These are phyloP conservation scores for Neoitamus cyanurus DNA, from an alignment of 2,888 invertebrate genomes.

Conservation along the genomic window DNA sequence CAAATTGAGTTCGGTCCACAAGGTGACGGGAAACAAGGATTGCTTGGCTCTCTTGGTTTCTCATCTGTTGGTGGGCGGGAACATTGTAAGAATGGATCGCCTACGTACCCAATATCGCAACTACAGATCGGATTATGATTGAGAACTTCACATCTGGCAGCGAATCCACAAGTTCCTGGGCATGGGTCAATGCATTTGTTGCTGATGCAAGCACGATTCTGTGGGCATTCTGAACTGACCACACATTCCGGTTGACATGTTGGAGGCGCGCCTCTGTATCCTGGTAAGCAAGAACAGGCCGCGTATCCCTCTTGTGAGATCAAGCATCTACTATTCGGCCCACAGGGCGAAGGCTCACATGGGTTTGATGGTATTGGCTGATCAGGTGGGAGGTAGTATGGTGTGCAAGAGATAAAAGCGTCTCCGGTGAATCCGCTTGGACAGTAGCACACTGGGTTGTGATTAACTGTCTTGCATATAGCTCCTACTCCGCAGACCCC, in stretches of 20 bases:
- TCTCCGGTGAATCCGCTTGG: constrained; percentile 77
- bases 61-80: constrained; percentile 61
- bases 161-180: constrained; percentile 81
- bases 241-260: constrained; percentile 88
- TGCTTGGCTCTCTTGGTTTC: constrained; percentile 64
- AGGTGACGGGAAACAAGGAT: constrained; percentile 74
- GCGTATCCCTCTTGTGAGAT: constrained; percentile 77
- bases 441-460: constrained; percentile 83
- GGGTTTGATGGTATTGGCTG: constrained; percentile 70
- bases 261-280: constrained; percentile 82
- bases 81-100: constrained; percentile 84
- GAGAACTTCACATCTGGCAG: constrained; percentile 80
- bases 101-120: constrained; percentile 78
- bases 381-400: constrained; percentile 65
- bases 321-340: constrained; percentile 81
- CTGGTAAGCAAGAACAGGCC: constrained; percentile 82
- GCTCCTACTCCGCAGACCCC: constrained; percentile 82
- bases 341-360: constrained; percentile 86
- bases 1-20: constrained; percentile 88
- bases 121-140: constrained; percentile 89
- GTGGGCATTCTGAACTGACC: constrained; percentile 83
- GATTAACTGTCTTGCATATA: constrained; percentile 78
- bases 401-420: constrained; percentile 79
- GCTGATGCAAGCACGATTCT: constrained; percentile 82
- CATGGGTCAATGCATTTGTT: constrained; percentile 87